Conservation (phyloP, 2,888 invertebrate genomes). For the Diploptera punctata region DNA sequence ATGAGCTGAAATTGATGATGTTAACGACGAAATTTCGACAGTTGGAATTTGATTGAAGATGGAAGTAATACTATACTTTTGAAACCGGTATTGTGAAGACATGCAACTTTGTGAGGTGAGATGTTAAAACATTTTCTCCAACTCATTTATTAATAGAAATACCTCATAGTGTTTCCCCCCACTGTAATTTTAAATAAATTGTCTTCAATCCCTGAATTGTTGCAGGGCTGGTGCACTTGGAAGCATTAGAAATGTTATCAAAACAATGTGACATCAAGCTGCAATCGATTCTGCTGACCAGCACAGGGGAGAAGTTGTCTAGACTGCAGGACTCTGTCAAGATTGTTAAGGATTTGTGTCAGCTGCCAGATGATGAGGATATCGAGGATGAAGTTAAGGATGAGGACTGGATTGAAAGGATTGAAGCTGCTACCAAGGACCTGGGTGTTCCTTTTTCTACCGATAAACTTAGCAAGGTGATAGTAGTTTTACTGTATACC, state of each 20-base stretch:
- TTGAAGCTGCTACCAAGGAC: slow-evolving; percentile 67
- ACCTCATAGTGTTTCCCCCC: no score
- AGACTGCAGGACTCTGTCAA: slow-evolving; percentile 79
- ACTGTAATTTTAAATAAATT: no score
- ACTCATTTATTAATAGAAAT: no score
- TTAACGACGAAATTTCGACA: no score
- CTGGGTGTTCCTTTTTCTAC: slow-evolving; percentile 68
- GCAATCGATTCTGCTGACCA: slow-evolving; percentile 65
- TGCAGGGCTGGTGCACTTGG: slow-evolving; percentile 80
- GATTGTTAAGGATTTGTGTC: slow-evolving; percentile 79
- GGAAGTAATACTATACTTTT: no score
- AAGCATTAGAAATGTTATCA: slow-evolving; percentile 91
- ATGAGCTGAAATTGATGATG: no score
- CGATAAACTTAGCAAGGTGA: slow-evolving; percentile 66
- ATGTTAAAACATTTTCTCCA: no score
- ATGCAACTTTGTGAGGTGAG: no score
- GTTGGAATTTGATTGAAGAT: no score
- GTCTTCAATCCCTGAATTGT: no score
- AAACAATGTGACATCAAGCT: slow-evolving; percentile 79
- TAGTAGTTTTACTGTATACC: no score
- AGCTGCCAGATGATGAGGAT: slow-evolving; percentile 71
- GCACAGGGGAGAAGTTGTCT: slow-evolving; percentile 64
- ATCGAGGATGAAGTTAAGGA: slow-evolving; percentile 58
- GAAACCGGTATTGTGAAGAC: no score
- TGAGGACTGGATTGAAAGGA: slow-evolving; percentile 55